Base-by-base conservation (phyloP, 1,140 invertebrate species). In the Drosophila miranda region DNA sequence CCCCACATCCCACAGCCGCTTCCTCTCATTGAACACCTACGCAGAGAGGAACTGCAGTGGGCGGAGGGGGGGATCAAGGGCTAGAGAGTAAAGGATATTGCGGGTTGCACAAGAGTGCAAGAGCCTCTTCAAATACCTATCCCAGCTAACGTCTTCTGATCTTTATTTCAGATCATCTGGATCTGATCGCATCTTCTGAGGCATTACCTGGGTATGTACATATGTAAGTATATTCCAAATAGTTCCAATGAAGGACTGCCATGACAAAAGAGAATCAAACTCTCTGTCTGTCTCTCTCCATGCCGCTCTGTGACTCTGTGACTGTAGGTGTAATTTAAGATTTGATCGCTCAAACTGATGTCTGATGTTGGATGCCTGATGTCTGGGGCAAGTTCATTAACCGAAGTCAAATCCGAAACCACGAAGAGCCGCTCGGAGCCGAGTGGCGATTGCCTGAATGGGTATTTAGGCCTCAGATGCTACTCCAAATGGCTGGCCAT, bases 401-500 rank as follows among this genome's bases (percentile, higher is more conserved):
- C 53, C 66, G 61, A 54, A 14, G 11, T 42, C 41, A 23, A 9
- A 11, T 26, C 23, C 9, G 53, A 61, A 74, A 56, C 60, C 70
- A 74, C 69, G 68, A 74, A 69, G 34, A 13, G 4, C 23, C 23
- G 11, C 21, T 55, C 19, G 23, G 16, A 34, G 26, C 28, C 42
- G 66, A 56, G 61, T 64, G 44, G 38, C 34, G 23, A 51, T 38
- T 34, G 59, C 51, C 44, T 44, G 44, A 66, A 76, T 56, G 54
- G 34, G 43, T 34, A 34, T 30, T 54, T 38, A 34, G 7, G 23
- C 46, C 19, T 28, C 13, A 16, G 28, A 46, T 46, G 41, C n/a
- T 34, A 38, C 43, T 30, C 26, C 42, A 54, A 66, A 44, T 64
- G 53, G 54, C 53, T 49, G 64, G 62, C 66, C 78, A 77, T 82